Percentiles rank a stretch among this genome's conserved stretches.
Evolutionary conservation across 2,888 invertebrate genomes (phyloP).

Genomic region (Chymomyza caudatula): DNA sequence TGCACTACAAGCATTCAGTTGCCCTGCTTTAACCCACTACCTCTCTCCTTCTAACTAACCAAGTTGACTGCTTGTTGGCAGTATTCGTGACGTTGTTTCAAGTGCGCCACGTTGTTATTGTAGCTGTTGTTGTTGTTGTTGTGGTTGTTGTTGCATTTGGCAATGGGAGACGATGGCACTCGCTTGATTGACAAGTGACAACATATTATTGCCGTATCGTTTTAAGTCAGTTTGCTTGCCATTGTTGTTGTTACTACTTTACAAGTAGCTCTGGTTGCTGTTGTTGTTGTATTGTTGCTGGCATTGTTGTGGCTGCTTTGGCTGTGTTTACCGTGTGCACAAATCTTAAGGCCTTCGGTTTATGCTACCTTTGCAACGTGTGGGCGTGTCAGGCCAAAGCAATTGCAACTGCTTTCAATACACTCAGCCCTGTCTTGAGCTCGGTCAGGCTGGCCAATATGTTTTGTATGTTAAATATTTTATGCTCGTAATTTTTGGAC

Average conservation of each 20-base stretch:
- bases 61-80: conserved; percentile 10
- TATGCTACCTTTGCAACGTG: not conserved
- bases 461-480: not conserved
- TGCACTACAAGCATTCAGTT: not conserved
- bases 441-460: not conserved
- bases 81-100: conserved; percentile 43
- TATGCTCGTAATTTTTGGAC: conserved; percentile 14
- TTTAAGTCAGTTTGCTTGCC: conserved; percentile 37
- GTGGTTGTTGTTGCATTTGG: conserved; percentile 34
- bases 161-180: conserved; percentile 1
- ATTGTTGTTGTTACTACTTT: conserved; percentile 16
- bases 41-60: not conserved
- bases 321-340: conserved; percentile 40
- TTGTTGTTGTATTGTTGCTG: conserved; percentile 4
- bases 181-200: conserved; percentile 70
- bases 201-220: conserved; percentile 71
- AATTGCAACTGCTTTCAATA: not conserved
- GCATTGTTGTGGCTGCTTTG: conserved; percentile 10
- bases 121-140: conserved; percentile 22
- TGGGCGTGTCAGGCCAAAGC: not conserved
- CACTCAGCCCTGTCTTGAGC: not conserved
- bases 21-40: not conserved
- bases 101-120: conserved; percentile 34
- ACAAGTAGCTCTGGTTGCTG: conserved; percentile 20
- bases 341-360: not conserved